phyloP scores from a whole-genome alignment of 2,888 invertebrate species.

The Cynaeus angustus region DNA sequence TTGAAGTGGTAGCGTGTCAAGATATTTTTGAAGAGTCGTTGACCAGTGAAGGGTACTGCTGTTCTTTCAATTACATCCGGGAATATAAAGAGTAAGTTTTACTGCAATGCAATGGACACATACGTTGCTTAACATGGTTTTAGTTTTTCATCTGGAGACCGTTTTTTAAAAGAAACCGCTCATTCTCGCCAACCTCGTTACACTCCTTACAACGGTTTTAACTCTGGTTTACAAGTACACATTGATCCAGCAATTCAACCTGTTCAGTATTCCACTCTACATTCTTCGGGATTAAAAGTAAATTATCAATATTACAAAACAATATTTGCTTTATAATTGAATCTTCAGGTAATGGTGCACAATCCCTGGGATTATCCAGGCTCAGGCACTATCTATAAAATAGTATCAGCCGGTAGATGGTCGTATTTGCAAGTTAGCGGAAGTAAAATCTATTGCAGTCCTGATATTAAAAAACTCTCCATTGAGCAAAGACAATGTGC shows the following conservation, averaged over 20 bases:
- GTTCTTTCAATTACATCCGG: constrained; percentile 67
- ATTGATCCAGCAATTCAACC: constrained; percentile 60
- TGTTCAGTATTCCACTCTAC: constrained; percentile 54
- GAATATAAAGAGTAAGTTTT: constrained; percentile 46
- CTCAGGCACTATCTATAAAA: constrained; percentile 51
- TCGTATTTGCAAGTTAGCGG: constrained; percentile 59
- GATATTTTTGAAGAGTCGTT: constrained; percentile 62
- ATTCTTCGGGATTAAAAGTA: constrained; percentile 61
- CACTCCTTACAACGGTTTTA: constrained; percentile 60
- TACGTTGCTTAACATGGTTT: neutral
- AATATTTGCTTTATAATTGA: constrained; percentile 14
- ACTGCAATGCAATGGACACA: too few species aligned
- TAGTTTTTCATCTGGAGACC: too few species aligned
- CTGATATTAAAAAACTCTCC: constrained; percentile 57
- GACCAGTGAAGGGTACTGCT: constrained; percentile 66
- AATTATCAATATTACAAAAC: constrained; percentile 11
- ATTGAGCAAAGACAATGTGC: constrained; percentile 63
- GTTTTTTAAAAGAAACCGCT: constrained; percentile 34
- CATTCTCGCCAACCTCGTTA: constrained; percentile 34
- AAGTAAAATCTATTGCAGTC: constrained; percentile 58
- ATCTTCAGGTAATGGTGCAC: constrained; percentile 62
- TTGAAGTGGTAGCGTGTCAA: constrained; percentile 58
- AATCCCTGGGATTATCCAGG: constrained; percentile 62
- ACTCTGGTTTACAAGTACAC: constrained; percentile 62
- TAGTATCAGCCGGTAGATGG: constrained; percentile 54